These are phyloP conservation scores for Drosophila orena DNA, from an alignment of 1,140 invertebrate species.

Conservation along the genomic window DNA sequence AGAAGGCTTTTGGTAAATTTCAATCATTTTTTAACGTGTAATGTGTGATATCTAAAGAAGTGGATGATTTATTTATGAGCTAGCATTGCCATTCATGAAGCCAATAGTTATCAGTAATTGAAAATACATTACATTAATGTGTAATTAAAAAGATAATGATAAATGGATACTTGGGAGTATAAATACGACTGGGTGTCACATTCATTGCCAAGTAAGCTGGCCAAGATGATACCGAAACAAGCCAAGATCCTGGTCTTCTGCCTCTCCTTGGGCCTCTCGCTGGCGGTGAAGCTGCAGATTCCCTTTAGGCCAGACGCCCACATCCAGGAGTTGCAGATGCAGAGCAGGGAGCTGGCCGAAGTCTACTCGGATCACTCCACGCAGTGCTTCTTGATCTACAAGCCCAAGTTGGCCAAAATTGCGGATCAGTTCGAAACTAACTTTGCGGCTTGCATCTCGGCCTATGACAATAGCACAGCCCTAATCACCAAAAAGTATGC, in stretches of 20 bases:
- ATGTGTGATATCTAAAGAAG: too few species aligned
- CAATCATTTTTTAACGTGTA: too few species aligned
- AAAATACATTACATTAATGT: background rate
- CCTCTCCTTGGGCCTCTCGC: constrained; percentile 3
- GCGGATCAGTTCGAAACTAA: constrained; percentile 13
- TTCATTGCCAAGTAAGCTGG: background rate
- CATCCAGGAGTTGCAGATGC: constrained; percentile 21
- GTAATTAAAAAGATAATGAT: constrained; percentile 35
- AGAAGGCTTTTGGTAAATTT: background rate
- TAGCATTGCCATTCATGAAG: background rate
- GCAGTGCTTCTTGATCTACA: constrained; percentile 40
- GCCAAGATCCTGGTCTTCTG: constrained; percentile 5
- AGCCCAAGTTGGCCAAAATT: constrained; percentile 23
- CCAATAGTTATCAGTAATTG: background rate
- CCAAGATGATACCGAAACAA: constrained; percentile 16
- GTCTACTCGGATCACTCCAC: constrained; percentile 7
- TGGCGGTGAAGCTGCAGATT: constrained; percentile 14
- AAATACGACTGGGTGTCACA: constrained; percentile 2
- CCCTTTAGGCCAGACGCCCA: constrained; percentile 13
- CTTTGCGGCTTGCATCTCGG: constrained; percentile 18
- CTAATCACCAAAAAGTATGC: constrained; percentile 13
- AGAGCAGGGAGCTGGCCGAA: constrained; percentile 25
- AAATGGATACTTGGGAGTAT: background rate
- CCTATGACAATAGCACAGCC: background rate
- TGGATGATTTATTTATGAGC: background rate